A percentile compares a stretch with the other conserved stretches of the same genome.
These are phyloP conservation scores for Criorhina ranunculi DNA, from an alignment of 2,888 invertebrate genomes.

Conservation along the genomic window DNA sequence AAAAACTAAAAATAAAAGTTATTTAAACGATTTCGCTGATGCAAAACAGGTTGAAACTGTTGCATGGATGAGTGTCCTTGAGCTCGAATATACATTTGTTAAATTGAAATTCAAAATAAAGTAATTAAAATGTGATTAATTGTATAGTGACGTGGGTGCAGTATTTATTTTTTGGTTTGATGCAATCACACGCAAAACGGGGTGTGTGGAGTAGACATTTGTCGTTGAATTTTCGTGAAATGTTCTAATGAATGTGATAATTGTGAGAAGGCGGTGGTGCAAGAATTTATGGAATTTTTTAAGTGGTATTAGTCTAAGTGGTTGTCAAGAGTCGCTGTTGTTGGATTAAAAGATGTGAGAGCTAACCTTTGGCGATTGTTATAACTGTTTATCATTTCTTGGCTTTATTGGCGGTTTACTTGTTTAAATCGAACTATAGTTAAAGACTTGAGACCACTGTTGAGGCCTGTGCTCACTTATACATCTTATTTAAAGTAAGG, in stretches of 20 bases:
- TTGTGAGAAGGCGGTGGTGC: not conserved
- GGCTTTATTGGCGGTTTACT: too few species aligned
- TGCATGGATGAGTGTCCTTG: not conserved
- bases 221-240: not conserved
- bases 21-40: not conserved
- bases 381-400: too few species aligned
- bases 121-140: slow-evolving; percentile 39
- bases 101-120: slow-evolving; percentile 14
- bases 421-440: too few species aligned
- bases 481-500: too few species aligned
- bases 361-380: too few species aligned
- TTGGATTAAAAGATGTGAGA: too few species aligned
- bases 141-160: slow-evolving; percentile 33
- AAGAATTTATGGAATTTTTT: slow-evolving; percentile 7
- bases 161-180: slow-evolving; percentile 10
- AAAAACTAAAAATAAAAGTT: slow-evolving; percentile 8
- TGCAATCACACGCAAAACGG: slow-evolving; percentile 32
- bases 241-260: not conserved
- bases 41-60: not conserved
- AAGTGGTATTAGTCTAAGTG: too few species aligned
- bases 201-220: not conserved
- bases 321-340: too few species aligned
- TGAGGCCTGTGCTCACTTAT: too few species aligned
- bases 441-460: too few species aligned
- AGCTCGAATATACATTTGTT: slow-evolving; percentile 10